Conservation (phyloP, 2,888 invertebrate genomes). For the Coleophora deauratella region DNA sequence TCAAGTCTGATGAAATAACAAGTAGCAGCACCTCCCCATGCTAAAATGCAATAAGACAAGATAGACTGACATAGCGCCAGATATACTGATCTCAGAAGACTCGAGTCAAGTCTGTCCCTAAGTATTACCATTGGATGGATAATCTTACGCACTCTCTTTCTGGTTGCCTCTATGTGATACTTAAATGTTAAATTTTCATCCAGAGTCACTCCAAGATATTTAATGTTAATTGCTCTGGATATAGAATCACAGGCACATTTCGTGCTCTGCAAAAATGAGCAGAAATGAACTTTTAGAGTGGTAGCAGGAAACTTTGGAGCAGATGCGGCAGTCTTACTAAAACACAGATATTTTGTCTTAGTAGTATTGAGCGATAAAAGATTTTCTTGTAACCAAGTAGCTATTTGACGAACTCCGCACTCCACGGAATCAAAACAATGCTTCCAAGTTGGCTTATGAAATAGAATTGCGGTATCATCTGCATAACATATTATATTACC, state of each 20-base stretch:
- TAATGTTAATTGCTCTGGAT: not conserved
- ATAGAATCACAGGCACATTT: not conserved
- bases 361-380: not conserved
- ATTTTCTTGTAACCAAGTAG: not conserved
- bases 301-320: not conserved
- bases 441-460: not conserved
- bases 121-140: not conserved
- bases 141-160: not conserved
- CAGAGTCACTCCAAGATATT: not conserved
- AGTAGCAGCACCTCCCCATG: not conserved
- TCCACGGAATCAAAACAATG: not conserved
- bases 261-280: not conserved
- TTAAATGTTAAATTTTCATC: not conserved
- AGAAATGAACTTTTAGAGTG: not conserved
- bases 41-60: not conserved
- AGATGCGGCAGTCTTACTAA: not conserved
- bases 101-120: not conserved
- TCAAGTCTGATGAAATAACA: not conserved
- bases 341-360: not conserved
- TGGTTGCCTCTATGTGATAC: not conserved
- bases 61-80: not conserved
- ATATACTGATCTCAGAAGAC: not conserved
- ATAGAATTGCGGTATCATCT: not conserved
- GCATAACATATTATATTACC: not conserved
- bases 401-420: not conserved